Conservation (phyloP, 2,888 invertebrate genomes). For the Spodoptera littoralis region DNA sequence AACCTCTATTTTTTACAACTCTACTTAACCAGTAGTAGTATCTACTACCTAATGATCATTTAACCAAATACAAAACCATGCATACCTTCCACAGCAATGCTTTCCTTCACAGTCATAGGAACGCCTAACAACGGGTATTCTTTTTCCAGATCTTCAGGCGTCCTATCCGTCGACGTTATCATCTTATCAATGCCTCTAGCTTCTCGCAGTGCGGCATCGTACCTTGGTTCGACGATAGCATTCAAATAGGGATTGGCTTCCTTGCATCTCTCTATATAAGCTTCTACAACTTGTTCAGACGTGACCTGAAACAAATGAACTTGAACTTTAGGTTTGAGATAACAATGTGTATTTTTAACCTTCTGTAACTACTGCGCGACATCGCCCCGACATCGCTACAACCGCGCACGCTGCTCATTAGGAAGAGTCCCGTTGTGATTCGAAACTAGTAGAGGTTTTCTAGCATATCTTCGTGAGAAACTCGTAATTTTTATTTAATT, state of each 20-base stretch:
- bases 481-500: too few relatives aligned
- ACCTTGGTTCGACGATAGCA: slow-evolving; percentile 94
- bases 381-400: too few relatives aligned
- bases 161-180: slow-evolving; percentile 87
- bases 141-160: slow-evolving; percentile 89
- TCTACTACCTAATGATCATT: too few relatives aligned
- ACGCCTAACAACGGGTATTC: slow-evolving; percentile 94
- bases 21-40: too few relatives aligned
- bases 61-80: neutral
- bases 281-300: slow-evolving; percentile 91
- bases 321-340: neutral
- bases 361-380: too few relatives aligned
- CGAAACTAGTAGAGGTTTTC: too few relatives aligned
- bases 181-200: slow-evolving; percentile 92
- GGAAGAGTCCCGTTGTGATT: too few relatives aligned
- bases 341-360: too few relatives aligned
- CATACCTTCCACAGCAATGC: slow-evolving; percentile 92
- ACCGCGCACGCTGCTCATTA: too few relatives aligned
- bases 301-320: slow-evolving; percentile 88
- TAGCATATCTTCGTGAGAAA: too few relatives aligned
- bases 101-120: slow-evolving; percentile 95
- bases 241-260: slow-evolving; percentile 94
- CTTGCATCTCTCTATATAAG: slow-evolving; percentile 93
- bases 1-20: too few relatives aligned
- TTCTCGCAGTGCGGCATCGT: slow-evolving; percentile 92